Conservation (phyloP, 2,797 vertebrate species). For the Poecilia gillii region DNA sequence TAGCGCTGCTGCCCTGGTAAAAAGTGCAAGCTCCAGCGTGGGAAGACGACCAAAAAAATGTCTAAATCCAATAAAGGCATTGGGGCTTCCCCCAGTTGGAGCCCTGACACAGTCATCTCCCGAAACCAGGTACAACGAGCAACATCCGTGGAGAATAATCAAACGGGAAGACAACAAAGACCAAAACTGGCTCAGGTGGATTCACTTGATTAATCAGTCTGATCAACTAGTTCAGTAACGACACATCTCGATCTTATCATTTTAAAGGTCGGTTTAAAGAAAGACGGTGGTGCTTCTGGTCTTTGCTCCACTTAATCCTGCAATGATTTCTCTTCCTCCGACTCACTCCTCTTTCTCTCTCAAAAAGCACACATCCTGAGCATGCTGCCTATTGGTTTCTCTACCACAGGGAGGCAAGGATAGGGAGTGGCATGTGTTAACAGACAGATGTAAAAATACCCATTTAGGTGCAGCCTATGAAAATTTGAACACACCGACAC, state of each 20-base stretch:
- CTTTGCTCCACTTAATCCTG: slow-evolving; percentile 50
- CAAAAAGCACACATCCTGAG: slow-evolving; percentile 65
- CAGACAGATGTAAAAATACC: slow-evolving; percentile 16
- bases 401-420: slow-evolving; percentile 43
- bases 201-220: slow-evolving; percentile 22
- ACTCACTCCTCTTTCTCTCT: slow-evolving; percentile 55
- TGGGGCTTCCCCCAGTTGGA: slow-evolving; percentile 46
- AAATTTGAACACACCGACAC: slow-evolving; percentile 16
- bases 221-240: slow-evolving; percentile 13
- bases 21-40: slow-evolving; percentile 49
- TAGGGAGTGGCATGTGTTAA: slow-evolving; percentile 67
- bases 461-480: slow-evolving; percentile 22
- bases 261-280: slow-evolving; percentile 21
- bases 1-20: slow-evolving; percentile 43
- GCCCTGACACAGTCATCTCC: slow-evolving; percentile 51
- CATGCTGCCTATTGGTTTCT: slow-evolving; percentile 71
- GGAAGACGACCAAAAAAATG: slow-evolving; percentile 48
- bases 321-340: slow-evolving; percentile 40
- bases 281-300: slow-evolving; percentile 25
- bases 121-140: slow-evolving; percentile 43
- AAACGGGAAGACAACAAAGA: slow-evolving; percentile 17
- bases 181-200: slow-evolving; percentile 24
- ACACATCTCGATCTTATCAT: slow-evolving; percentile 29
- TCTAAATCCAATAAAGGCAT: slow-evolving; percentile 68
- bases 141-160: slow-evolving; percentile 44